phyloP scores from a whole-genome alignment of 2,888 invertebrate genomes.

The Caenorhabditis angaria region DNA sequence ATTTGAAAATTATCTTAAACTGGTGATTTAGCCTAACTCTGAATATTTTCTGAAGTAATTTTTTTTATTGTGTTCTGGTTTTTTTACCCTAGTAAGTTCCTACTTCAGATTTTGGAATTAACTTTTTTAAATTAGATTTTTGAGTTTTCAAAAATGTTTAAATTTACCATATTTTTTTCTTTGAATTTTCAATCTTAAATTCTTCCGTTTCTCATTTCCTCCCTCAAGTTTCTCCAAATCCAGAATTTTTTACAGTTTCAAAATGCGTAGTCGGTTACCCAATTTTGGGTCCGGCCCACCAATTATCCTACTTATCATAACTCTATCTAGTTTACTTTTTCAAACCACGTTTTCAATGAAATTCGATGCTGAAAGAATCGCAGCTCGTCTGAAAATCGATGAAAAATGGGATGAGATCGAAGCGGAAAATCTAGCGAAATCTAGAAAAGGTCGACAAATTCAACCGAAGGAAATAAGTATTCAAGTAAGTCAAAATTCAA shows the following conservation, averaged over 20 bases:
- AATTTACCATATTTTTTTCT: background rate
- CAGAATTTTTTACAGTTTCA: too few relatives aligned
- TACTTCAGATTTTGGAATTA: too few relatives aligned
- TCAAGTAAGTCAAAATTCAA: conserved; percentile 59
- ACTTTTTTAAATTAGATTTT: too few relatives aligned
- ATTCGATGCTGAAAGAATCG: conserved; percentile 65
- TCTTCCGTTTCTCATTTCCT: background rate
- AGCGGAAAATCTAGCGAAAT: conserved; percentile 35
- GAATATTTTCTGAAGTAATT: background rate
- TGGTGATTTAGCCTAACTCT: too few relatives aligned
- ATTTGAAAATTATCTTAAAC: too few relatives aligned
- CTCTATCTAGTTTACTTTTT: too few relatives aligned
- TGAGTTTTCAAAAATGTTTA: background rate
- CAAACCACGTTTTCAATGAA: conserved; percentile 60
- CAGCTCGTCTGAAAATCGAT: conserved; percentile 61
- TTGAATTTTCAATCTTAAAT: conserved; percentile 3
- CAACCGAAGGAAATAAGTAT: conserved; percentile 69
- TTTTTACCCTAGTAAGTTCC: too few relatives aligned
- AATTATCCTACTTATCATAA: background rate
- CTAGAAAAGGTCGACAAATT: conserved; percentile 56
- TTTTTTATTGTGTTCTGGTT: background rate
- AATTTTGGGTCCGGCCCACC: background rate
- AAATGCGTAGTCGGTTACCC: conserved; percentile 1
- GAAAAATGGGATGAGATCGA: conserved; percentile 52
- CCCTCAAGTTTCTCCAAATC: too few relatives aligned